These are phyloP conservation scores for Rhea americana DNA, from an alignment of 2,113 vertebrate genomes.

Conservation along the genomic window DNA sequence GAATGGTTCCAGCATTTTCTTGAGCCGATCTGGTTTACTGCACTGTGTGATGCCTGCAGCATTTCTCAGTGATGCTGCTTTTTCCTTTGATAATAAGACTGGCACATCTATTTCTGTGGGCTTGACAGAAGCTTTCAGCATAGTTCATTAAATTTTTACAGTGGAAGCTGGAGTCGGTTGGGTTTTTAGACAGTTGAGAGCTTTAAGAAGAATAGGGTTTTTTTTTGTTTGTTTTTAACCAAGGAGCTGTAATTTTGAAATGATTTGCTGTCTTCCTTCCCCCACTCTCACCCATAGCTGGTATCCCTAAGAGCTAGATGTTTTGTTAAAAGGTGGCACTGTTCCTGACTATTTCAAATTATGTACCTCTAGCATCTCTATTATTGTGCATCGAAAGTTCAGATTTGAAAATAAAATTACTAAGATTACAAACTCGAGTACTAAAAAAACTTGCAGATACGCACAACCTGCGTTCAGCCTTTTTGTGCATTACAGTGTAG, in stretches of 20 bases:
- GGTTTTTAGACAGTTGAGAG: conserved; percentile 28
- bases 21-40: neutral
- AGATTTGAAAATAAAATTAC: neutral
- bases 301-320: neutral
- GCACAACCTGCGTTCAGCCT: neutral
- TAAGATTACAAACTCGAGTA: neutral
- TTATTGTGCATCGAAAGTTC: neutral
- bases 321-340: neutral
- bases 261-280: neutral
- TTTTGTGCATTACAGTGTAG: neutral
- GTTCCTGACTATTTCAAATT: neutral
- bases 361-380: neutral
- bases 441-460: neutral
- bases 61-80: conserved; percentile 40
- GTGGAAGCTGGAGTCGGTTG: conserved; percentile 31
- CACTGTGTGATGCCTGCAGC: neutral
- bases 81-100: conserved; percentile 52
- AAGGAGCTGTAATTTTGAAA: conserved; percentile 6
- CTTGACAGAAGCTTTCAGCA: conserved; percentile 61
- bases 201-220: conserved; percentile 18
- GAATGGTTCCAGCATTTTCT: neutral
- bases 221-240: neutral
- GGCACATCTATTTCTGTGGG: conserved; percentile 41
- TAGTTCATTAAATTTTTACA: conserved; percentile 67
- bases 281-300: neutral